Evolutionary conservation across 2,113 vertebrate species (phyloP).

Genomic region (Gyps fulvus): DNA sequence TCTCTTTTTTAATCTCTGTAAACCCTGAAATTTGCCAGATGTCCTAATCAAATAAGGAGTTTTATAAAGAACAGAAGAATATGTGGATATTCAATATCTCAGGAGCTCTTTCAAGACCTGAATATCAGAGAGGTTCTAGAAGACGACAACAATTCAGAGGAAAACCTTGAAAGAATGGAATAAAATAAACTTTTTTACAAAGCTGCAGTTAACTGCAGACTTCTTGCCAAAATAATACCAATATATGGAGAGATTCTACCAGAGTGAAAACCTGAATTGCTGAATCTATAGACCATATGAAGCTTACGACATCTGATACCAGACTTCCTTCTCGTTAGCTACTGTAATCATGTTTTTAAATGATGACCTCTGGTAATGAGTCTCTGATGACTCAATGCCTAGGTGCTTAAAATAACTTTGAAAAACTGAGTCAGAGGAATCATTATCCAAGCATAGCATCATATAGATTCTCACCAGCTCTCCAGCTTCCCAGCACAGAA

Average conservation of each 20-base stretch:
- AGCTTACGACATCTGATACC: not conserved
- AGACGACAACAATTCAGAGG: not conserved
- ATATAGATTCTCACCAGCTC: not conserved
- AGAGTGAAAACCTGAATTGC: not conserved
- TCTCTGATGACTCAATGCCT: slow-evolving; percentile 28
- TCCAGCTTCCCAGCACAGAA: not conserved
- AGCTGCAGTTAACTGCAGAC: not conserved
- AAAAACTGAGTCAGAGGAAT: slow-evolving; percentile 64
- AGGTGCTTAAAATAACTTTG: slow-evolving; percentile 61
- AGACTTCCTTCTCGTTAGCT: slow-evolving; percentile 21
- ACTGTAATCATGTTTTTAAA: slow-evolving; percentile 26
- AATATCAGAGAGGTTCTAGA: not conserved
- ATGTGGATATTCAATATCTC: not conserved
- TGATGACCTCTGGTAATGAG: slow-evolving; percentile 14
- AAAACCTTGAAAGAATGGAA: not conserved
- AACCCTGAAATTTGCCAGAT: not conserved
- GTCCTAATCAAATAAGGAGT: not conserved
- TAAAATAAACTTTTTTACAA: not conserved
- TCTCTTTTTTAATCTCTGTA: not conserved
- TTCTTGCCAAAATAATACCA: not conserved
- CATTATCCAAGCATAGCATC: not conserved
- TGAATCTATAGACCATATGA: not conserved
- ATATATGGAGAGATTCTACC: not conserved
- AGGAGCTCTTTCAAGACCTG: not conserved
- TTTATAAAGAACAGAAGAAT: not conserved